Conservation (phyloP, 1,140 invertebrate genomes). For the Euglossa dilemma region DNA sequence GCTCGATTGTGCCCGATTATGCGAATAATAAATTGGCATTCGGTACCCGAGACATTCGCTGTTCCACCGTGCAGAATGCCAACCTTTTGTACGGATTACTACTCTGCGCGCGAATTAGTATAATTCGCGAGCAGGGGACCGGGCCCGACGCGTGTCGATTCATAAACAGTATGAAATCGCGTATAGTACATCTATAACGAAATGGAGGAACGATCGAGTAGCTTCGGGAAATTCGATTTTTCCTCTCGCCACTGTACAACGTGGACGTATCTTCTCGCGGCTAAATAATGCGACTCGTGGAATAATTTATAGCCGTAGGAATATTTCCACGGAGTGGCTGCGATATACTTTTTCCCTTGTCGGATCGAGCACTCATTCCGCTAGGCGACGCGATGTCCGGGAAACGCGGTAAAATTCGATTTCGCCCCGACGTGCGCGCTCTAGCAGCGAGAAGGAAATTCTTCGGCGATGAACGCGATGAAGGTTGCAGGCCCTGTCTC, state of each 20-base stretch:
- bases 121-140: constrained; percentile 5
- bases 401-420: constrained; percentile 62
- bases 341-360: constrained; percentile 37
- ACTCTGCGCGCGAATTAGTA: constrained; percentile 6
- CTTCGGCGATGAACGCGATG: constrained; percentile 48
- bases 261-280: not conserved
- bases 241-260: no score
- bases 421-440: constrained; percentile 43
- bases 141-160: constrained; percentile 7
- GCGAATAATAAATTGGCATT: constrained; percentile 76
- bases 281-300: not conserved
- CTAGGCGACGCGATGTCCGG: constrained; percentile 47
- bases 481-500: constrained; percentile 54
- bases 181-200: not conserved
- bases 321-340: constrained; percentile 14
- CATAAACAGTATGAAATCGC: not conserved
- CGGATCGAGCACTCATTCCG: constrained; percentile 50
- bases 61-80: constrained; percentile 40
- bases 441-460: constrained; percentile 54
- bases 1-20: constrained; percentile 75
- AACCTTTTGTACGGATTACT: constrained; percentile 32
- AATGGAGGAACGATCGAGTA: no score
- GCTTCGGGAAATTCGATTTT: no score
- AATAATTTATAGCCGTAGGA: not conserved
- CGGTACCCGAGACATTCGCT: constrained; percentile 57